These are phyloP conservation scores for Peromyscus polionotus DNA, from an alignment of 2,113 vertebrate species.

Conservation along the genomic window DNA sequence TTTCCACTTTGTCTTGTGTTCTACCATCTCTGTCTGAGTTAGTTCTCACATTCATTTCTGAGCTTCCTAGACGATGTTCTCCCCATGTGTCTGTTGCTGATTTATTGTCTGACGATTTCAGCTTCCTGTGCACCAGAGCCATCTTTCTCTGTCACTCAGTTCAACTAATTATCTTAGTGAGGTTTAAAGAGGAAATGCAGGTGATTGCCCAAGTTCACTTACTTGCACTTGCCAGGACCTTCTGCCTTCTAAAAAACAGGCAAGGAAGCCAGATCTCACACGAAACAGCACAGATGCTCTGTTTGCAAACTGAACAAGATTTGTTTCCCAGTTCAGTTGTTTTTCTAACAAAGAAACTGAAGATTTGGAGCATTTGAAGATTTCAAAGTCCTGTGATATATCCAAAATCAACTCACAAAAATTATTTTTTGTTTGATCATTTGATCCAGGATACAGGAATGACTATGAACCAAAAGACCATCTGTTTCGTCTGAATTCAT, in stretches of 20 bases:
- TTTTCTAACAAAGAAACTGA: slow-evolving; percentile 60
- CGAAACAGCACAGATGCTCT: slow-evolving; percentile 60
- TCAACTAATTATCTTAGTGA: slow-evolving; percentile 26
- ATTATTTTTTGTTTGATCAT: slow-evolving; percentile 70
- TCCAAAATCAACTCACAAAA: slow-evolving; percentile 76
- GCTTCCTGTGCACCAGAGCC: not conserved
- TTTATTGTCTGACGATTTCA: not conserved
- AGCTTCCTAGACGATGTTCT: not conserved
- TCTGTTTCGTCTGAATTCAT: slow-evolving; percentile 54
- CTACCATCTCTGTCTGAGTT: not conserved
- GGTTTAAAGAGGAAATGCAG: not conserved
- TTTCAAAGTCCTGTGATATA: slow-evolving; percentile 75
- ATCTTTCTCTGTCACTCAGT: not conserved
- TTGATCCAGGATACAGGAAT: slow-evolving; percentile 42
- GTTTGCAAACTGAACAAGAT: slow-evolving; percentile 53
- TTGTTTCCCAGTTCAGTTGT: slow-evolving; percentile 46
- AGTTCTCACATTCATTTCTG: slow-evolving; percentile 44
- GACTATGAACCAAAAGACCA: not conserved
- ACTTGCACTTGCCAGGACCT: not conserved
- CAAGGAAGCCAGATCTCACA: not conserved
- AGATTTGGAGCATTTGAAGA: slow-evolving; percentile 64
- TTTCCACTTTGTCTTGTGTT: not conserved
- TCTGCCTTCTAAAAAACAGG: slow-evolving; percentile 16
- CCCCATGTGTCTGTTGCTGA: not conserved
- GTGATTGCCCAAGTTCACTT: not conserved